phyloP scores from a whole-genome alignment of 2,797 vertebrate species.

The Threskiornis aethiopicus region DNA sequence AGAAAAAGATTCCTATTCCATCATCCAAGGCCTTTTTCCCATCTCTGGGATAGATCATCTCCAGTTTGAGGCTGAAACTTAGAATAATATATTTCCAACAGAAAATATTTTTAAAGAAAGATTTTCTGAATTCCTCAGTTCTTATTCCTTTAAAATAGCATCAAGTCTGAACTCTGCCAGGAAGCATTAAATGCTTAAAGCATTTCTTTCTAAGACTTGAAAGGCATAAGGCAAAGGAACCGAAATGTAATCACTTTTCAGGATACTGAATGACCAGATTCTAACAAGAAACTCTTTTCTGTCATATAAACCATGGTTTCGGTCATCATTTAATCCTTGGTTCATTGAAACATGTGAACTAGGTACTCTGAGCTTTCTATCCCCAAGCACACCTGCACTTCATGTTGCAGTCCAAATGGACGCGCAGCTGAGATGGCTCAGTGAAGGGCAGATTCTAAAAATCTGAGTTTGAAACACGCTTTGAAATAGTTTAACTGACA shows the following conservation, averaged over 20 bases:
- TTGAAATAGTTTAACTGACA: background rate
- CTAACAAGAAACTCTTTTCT: background rate
- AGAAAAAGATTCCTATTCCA: background rate
- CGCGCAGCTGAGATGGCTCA: rapidly evolving
- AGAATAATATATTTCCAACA: background rate
- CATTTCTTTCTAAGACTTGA: background rate
- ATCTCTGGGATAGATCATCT: background rate
- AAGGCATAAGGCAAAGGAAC: background rate
- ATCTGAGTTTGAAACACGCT: background rate
- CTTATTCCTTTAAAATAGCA: background rate
- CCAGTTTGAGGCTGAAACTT: background rate
- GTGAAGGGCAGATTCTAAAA: background rate
- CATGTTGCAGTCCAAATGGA: rapidly evolving
- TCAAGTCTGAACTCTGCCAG: background rate
- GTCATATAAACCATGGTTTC: background rate
- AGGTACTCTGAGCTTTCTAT: background rate
- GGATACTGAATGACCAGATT: background rate
- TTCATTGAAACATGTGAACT: rapidly evolving
- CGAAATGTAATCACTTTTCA: background rate
- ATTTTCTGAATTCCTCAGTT: background rate
- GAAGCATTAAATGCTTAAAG: background rate
- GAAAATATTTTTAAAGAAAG: background rate
- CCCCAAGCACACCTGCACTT: background rate
- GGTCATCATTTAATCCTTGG: background rate
- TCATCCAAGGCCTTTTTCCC: background rate